A percentile compares a stretch with the other conserved stretches of the same genome.
Evolutionary conservation across 2,797 vertebrate species (phyloP).

Genomic region (Schizopygopsis malacanthus): DNA sequence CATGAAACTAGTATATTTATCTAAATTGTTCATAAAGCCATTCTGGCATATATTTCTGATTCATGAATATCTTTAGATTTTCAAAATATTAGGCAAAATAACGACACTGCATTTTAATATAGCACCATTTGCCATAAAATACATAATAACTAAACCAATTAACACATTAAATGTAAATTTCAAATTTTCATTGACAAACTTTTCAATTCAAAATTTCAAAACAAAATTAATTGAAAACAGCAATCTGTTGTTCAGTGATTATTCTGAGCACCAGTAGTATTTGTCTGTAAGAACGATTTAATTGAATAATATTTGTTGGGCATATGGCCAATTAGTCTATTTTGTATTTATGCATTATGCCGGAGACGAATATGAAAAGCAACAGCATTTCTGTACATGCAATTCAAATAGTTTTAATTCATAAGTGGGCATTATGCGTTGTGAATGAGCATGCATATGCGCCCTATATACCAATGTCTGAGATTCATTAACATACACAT

Average conservation of each 20-base stretch:
- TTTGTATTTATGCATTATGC: constrained; percentile 4
- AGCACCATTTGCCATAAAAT: not conserved
- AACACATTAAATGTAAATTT: not conserved
- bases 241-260: not conserved
- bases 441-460: not conserved
- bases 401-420: not conserved
- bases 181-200: too few species aligned
- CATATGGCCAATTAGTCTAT: constrained; percentile 2
- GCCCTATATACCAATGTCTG: not conserved
- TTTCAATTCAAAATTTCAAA: not conserved
- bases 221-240: not conserved
- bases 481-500: not conserved
- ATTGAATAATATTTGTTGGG: not conserved
- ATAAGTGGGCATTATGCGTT: not conserved
- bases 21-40: not conserved
- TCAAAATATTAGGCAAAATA: not conserved
- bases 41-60: not conserved
- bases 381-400: not conserved
- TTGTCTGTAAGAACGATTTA: not conserved
- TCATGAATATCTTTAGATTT: not conserved
- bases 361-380: not conserved
- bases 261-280: not conserved
- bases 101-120: not conserved
- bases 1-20: not conserved
- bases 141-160: not conserved